Evolutionary conservation across 2,888 invertebrate species (phyloP).

Genomic region (Cheilosia urbana): DNA sequence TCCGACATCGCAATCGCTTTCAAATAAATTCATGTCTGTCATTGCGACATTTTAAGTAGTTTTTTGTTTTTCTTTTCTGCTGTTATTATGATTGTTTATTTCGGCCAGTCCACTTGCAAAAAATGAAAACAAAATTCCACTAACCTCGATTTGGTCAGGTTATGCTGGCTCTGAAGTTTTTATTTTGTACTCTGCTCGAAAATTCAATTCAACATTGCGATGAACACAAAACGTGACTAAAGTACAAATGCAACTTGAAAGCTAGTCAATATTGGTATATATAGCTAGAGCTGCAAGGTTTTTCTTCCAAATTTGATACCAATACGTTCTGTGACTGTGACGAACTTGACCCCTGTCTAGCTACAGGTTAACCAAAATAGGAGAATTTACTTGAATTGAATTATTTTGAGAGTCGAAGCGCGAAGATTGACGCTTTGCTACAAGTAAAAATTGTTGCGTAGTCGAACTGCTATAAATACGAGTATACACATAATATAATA

Average conservation of each 20-base stretch:
- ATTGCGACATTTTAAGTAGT: not conserved
- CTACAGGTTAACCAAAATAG: not conserved
- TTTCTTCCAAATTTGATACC: not conserved
- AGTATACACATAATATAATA: not conserved
- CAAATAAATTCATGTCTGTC: not conserved
- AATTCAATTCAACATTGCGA: slow-evolving; percentile 9
- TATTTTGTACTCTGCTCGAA: not conserved
- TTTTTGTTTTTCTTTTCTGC: not conserved
- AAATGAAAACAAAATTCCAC: slow-evolving; percentile 19
- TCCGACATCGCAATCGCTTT: not conserved
- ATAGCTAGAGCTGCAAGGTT: not conserved
- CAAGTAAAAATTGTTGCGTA: not conserved
- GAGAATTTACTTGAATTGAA: not conserved
- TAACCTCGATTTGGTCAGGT: slow-evolving; percentile 36
- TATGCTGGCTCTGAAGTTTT: slow-evolving; percentile 19
- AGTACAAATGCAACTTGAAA: slow-evolving; percentile 9
- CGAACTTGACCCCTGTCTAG: slow-evolving; percentile 1
- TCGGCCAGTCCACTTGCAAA: not conserved
- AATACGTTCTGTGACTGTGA: not conserved
- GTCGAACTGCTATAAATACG: not conserved
- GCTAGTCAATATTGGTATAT: not conserved
- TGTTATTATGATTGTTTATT: not conserved
- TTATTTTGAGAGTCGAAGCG: not conserved
- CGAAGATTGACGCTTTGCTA: not conserved
- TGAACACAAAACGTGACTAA: slow-evolving; percentile 19